A percentile compares a stretch with the other conserved stretches of the same genome.
These are phyloP conservation scores for Cyclopterus lumpus DNA, from an alignment of 2,797 vertebrate species.

Conservation along the genomic window DNA sequence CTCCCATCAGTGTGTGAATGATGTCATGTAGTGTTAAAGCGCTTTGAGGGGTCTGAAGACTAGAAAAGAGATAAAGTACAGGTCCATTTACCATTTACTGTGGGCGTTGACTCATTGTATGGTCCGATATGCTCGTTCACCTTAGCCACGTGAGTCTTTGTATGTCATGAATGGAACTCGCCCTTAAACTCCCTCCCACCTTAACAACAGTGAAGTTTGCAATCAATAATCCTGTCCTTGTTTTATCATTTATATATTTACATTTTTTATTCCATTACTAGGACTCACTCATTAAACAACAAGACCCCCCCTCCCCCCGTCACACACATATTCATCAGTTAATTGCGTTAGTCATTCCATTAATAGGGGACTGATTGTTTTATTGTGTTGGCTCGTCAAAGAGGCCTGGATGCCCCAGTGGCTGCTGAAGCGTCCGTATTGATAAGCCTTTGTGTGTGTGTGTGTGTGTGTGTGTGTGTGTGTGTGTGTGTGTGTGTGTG, in stretches of 20 bases:
- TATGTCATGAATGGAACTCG: too few species aligned
- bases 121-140: too few species aligned
- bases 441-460: slow-evolving; percentile 75
- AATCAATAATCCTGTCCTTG: background rate
- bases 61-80: too few species aligned
- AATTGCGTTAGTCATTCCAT: slow-evolving; percentile 81
- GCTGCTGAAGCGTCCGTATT: slow-evolving; percentile 76
- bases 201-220: background rate
- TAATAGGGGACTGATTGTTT: slow-evolving; percentile 83
- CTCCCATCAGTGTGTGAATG: too few species aligned
- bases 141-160: too few species aligned
- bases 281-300: slow-evolving; percentile 12
- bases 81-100: too few species aligned
- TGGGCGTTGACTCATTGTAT: too few species aligned
- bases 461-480: background rate
- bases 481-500: slow-evolving; percentile 46
- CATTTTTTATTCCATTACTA: too few species aligned
- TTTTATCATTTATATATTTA: background rate
- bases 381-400: slow-evolving; percentile 80
- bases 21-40: too few species aligned
- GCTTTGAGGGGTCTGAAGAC: too few species aligned
- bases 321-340: slow-evolving; percentile 54
- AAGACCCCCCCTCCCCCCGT: too few species aligned
- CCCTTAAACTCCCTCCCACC: too few species aligned
- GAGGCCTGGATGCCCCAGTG: slow-evolving; percentile 73